Percentiles rank a stretch among this genome's conserved stretches.
These are phyloP conservation scores for Hetaerina titia DNA, from an alignment of 2,888 invertebrate genomes.

Conservation along the genomic window DNA sequence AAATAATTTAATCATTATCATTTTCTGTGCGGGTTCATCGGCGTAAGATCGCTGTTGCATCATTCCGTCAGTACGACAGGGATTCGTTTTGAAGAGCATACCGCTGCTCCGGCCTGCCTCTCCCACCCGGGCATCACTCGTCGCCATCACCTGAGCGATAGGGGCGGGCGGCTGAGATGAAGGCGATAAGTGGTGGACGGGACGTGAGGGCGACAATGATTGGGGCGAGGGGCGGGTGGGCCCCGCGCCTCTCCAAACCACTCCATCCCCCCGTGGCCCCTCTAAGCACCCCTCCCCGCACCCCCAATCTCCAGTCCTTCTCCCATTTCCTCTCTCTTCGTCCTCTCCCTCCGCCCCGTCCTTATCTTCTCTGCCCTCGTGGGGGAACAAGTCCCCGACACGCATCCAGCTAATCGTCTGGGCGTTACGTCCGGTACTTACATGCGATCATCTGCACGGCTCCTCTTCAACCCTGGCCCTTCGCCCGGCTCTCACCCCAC, in stretches of 20 bases:
- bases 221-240: neutral
- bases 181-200: constrained; percentile 45
- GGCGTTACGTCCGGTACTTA: constrained; percentile 55
- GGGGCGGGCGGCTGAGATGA: neutral
- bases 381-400: neutral
- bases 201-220: constrained; percentile 50
- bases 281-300: neutral
- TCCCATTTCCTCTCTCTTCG: neutral
- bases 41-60: no score
- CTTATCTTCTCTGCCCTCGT: neutral
- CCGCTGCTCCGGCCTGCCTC: neutral
- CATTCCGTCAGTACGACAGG: no score
- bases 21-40: no score
- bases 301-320: neutral
- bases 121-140: neutral
- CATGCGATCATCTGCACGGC: constrained; percentile 40
- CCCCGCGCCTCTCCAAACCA: constrained; percentile 8
- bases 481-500: constrained; percentile 74
- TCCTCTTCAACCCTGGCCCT: neutral
- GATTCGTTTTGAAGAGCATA: neutral
- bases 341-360: neutral
- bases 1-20: no score
- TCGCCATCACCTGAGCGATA: neutral
- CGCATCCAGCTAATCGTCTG: constrained; percentile 19
- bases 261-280: constrained; percentile 67